Percentiles rank a stretch among this genome's conserved stretches.
These are phyloP conservation scores for Mastigias papua DNA, from an alignment of 30 jellyfish, hydroid and myxozoan genomes.

Conservation along the genomic window DNA sequence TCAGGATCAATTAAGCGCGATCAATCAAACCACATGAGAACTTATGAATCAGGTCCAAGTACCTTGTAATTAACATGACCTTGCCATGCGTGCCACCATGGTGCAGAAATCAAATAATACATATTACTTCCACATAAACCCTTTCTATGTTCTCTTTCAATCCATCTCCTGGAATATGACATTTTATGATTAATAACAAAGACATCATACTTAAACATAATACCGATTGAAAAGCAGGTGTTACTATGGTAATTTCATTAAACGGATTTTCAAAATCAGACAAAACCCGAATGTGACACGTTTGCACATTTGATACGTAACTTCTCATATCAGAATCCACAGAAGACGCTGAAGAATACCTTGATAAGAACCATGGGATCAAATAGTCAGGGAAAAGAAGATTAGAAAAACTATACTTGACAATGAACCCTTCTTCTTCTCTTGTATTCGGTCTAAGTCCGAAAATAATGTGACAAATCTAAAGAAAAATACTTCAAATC, in stretches of 20 bases:
- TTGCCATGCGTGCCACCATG: conserved; percentile 92
- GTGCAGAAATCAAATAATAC: conserved; percentile 80
- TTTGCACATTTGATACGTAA: too few relatives aligned
- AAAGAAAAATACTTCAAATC: not conserved
- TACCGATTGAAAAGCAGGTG: too few relatives aligned
- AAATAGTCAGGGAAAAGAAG: not conserved
- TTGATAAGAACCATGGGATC: too few relatives aligned
- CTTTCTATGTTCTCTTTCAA: conserved; percentile 74
- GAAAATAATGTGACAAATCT: conserved; percentile 90
- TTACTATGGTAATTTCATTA: too few relatives aligned
- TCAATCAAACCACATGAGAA: too few relatives aligned
- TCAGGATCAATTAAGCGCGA: too few relatives aligned
- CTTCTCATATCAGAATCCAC: too few relatives aligned
- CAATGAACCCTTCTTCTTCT: conserved; percentile 84
- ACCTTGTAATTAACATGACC: conserved; percentile 81
- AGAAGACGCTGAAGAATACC: too few relatives aligned
- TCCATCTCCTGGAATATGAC: conserved; percentile 80
- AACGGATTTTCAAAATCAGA: too few relatives aligned
- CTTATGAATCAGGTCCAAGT: too few relatives aligned
- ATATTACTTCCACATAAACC: conserved; percentile 71
- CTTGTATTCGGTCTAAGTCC: conserved; percentile 79
- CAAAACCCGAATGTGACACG: too few relatives aligned
- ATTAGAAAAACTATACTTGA: conserved; percentile 57
- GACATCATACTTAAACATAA: not conserved
- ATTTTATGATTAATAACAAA: too few relatives aligned